Evolutionary conservation across 2,113 vertebrate species (phyloP).

Genomic region (Carlito syrichta): DNA sequence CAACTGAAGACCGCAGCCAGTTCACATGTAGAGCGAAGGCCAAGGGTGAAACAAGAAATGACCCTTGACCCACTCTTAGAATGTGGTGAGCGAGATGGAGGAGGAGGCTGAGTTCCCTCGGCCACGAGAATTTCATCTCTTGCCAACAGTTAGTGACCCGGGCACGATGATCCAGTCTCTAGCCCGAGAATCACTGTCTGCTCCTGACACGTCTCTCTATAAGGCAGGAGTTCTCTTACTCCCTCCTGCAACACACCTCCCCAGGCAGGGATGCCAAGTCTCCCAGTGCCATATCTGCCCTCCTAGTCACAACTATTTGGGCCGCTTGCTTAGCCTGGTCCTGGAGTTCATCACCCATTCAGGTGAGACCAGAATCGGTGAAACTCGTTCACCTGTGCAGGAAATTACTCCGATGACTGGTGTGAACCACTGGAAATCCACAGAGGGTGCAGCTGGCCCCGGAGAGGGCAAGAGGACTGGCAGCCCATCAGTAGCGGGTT

Average conservation of each 20-base stretch:
- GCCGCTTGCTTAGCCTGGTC: constrained; percentile 43
- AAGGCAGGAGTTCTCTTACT: neutral
- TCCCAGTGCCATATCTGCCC: neutral
- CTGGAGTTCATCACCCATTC: neutral
- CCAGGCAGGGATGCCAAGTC: neutral
- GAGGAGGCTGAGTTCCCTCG: constrained; percentile 24
- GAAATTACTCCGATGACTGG: neutral
- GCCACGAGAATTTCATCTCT: constrained; percentile 22
- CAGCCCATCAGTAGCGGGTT: neutral
- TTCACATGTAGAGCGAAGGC: neutral
- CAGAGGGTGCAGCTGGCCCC: neutral
- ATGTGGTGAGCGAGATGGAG: neutral
- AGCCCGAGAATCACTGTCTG: neutral
- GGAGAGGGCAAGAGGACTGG: neutral
- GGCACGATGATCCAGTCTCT: neutral
- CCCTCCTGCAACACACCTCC: neutral
- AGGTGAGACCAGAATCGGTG: neutral
- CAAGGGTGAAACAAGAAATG: neutral
- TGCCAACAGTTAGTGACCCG: neutral
- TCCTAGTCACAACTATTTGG: neutral
- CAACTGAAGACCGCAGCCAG: neutral
- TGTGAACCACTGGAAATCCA: neutral
- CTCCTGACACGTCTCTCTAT: constrained; percentile 27
- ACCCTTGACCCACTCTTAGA: neutral
- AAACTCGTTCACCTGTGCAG: neutral